Evolutionary conservation across 2,113 vertebrate species (phyloP).

Genomic region (Seriola aureovittata): DNA sequence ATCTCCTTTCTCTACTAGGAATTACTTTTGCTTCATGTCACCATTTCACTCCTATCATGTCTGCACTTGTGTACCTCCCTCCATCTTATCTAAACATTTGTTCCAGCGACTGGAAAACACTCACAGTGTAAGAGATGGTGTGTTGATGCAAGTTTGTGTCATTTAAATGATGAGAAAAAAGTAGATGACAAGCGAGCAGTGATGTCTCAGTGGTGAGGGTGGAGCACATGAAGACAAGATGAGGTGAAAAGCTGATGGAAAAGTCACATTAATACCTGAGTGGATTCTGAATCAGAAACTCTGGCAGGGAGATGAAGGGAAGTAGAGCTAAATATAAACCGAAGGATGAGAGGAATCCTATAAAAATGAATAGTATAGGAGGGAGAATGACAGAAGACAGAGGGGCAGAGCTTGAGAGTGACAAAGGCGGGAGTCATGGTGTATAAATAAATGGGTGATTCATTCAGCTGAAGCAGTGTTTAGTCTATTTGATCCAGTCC

Average conservation of each 20-base stretch:
- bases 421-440: background rate
- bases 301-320: background rate
- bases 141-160: slow-evolving; percentile 15
- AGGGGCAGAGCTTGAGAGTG: background rate
- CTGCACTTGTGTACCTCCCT: background rate
- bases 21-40: slow-evolving; percentile 2
- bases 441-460: slow-evolving; percentile 28
- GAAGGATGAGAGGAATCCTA: background rate
- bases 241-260: slow-evolving; percentile 17
- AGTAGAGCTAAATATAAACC: slow-evolving; percentile 1
- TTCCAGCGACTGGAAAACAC: slow-evolving; percentile 11
- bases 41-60: background rate
- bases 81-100: slow-evolving; percentile 31
- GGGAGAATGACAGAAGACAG: background rate
- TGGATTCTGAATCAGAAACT: background rate
- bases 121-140: background rate
- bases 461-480: slow-evolving; percentile 27
- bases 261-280: slow-evolving; percentile 26
- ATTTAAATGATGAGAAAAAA: slow-evolving; percentile 18
- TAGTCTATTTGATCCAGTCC: slow-evolving; percentile 11
- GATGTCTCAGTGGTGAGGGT: background rate
- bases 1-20: background rate
- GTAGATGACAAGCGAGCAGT: slow-evolving; percentile 8
- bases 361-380: background rate
- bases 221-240: background rate